Percentiles rank a stretch among this genome's conserved stretches.
Conservation (phyloP, 2,113 vertebrate species). For the Corapipo altera region DNA sequence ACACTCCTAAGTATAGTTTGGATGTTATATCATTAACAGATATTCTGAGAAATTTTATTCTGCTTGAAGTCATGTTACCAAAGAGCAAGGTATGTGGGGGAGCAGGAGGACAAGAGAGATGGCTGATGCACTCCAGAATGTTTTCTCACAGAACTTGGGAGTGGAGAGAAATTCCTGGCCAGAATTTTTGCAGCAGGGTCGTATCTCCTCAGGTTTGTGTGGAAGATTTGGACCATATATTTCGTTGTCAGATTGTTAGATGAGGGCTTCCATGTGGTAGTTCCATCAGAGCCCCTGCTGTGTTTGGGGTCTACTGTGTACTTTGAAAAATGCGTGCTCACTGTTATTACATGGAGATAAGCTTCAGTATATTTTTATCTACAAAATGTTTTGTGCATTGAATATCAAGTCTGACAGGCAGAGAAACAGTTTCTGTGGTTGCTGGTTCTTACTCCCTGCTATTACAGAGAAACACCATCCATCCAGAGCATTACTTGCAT, state of each 20-base stretch:
- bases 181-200: not conserved
- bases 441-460: not conserved
- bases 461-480: not conserved
- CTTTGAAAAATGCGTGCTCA: not conserved
- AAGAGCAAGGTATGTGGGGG: not conserved
- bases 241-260: not conserved
- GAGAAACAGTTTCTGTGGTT: constrained; percentile 20
- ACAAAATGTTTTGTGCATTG: constrained; percentile 7
- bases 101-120: not conserved
- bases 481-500: not conserved
- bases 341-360: constrained; percentile 37
- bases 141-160: not conserved
- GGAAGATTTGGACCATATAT: not conserved
- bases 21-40: not conserved
- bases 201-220: not conserved
- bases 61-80: not conserved
- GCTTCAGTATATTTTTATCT: constrained; percentile 27
- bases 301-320: not conserved
- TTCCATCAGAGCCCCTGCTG: not conserved
- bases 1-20: not conserved
- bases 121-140: not conserved
- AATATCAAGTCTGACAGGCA: constrained; percentile 24
- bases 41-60: not conserved
- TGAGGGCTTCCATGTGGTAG: not conserved
- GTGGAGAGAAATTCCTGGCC: not conserved